Evolutionary conservation across 1,140 invertebrate genomes (phyloP), one percentile per base, ranked within the genome.

Genomic region (Agraylea sexmaculata): DNA sequence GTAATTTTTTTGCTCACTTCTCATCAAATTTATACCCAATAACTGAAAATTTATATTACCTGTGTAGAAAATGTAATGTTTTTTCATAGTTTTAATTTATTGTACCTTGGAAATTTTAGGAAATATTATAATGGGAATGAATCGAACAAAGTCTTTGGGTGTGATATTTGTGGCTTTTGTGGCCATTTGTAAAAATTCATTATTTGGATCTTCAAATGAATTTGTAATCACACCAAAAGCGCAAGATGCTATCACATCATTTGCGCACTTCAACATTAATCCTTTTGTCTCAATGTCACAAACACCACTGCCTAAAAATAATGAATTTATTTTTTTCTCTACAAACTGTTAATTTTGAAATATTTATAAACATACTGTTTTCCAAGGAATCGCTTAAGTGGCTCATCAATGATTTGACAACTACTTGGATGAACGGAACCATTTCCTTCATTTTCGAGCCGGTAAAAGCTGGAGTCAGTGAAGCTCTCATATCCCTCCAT

Each of bases 171-270:
- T 49, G 1, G 51, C 36, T 29, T 50, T 41, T 38, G 56, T 55
- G 1, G 55, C 59, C 32, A 56, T 51, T 21, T 52, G 39, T 29
- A 51, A 57, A 45, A 67, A 64, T 17, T 59, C 51, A 47, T 68
- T 62, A 1, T 66, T 44, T 0, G 53, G 50, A 5, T 72, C 52
- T 16, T 56, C 54, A 19, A 69, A 53, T 0, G 68, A 68, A 47
- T 71, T 55, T n/a, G 62, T 49, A 12, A 60, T 52, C 3, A 72
- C 48, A 10, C 71, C 71, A 49, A 72, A 72, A 1, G 65, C 68
- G n/a, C 55, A 54, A 0, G 57, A 59, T 2, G 68, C 68, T 25
- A 73, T 71, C 0, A 69, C 64, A 40, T 73, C 71, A 43, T 65
- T 63, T 6, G 69, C 57, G 31, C 57, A 68, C 28, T 60, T 55